Percentiles rank a stretch among this genome's conserved stretches.
These are phyloP conservation scores for Gymnodraco acuticeps DNA, from an alignment of 2,797 vertebrate species.

Conservation along the genomic window DNA sequence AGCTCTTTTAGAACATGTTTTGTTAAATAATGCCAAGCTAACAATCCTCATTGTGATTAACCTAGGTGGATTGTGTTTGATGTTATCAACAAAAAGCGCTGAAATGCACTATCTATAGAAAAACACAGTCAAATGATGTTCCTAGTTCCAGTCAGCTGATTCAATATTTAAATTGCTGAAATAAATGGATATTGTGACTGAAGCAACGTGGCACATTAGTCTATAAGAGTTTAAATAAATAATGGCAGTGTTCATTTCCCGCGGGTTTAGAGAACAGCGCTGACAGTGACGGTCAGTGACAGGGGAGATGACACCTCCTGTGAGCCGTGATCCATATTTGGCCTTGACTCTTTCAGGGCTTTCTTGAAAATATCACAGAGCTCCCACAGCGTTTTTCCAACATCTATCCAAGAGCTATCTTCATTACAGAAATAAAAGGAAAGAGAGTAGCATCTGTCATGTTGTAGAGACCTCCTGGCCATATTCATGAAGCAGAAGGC, in stretches of 20 bases:
- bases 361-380: slow-evolving; percentile 57
- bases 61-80: background rate
- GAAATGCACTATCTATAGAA: background rate
- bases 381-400: slow-evolving; percentile 30
- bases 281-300: slow-evolving; percentile 65
- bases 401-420: slow-evolving; percentile 26
- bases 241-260: slow-evolving; percentile 43
- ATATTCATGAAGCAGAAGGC: background rate
- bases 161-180: background rate
- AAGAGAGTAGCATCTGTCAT: background rate
- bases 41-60: background rate
- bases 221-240: slow-evolving; percentile 12
- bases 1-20: background rate
- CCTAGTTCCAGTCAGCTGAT: slow-evolving; percentile 15
- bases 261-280: slow-evolving; percentile 17
- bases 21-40: background rate
- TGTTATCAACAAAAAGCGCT: background rate
- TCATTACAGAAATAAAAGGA: slow-evolving; percentile 17
- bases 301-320: slow-evolving; percentile 53
- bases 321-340: slow-evolving; percentile 50
- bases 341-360: slow-evolving; percentile 48
- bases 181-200: slow-evolving; percentile 13
- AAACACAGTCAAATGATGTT: background rate
- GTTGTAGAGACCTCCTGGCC: background rate
- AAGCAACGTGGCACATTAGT: slow-evolving; percentile 6